Conservation (phyloP, 2,888 invertebrate species). For the Campopleginae sp. region DNA sequence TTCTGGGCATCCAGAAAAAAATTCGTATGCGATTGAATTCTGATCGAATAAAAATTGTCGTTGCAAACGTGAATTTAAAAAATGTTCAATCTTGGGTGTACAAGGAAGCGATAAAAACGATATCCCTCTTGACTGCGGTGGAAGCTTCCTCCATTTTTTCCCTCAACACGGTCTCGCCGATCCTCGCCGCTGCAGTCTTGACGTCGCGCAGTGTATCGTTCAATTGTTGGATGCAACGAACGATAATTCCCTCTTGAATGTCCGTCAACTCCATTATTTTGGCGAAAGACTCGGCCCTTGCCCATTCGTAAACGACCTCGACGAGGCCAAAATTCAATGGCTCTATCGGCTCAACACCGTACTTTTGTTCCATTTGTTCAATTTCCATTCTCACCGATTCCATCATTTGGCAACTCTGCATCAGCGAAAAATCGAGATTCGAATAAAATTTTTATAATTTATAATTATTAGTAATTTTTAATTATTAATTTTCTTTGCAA, state of each 20-base stretch:
- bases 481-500: not conserved
- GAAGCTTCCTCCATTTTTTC: constrained; percentile 98
- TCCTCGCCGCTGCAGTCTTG: constrained; percentile 95
- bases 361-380: constrained; percentile 87
- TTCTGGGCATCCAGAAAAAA: not conserved
- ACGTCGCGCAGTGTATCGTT: constrained; percentile 97
- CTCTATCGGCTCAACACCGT: constrained; percentile 86
- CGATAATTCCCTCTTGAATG: constrained; percentile 99
- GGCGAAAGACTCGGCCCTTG: constrained; percentile 94
- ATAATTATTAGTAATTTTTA: not conserved
- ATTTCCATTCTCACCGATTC: constrained; percentile 89
- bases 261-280: constrained; percentile 97
- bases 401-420: constrained; percentile 90
- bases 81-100: constrained; percentile 88
- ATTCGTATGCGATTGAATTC: not conserved
- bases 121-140: constrained; percentile 96
- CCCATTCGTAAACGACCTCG: constrained; percentile 98
- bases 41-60: not conserved
- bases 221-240: constrained; percentile 97
- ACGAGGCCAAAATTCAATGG: constrained; percentile 95
- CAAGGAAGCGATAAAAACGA: constrained; percentile 98
- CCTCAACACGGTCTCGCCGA: constrained; percentile 96
- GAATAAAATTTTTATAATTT: not conserved
- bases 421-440: not conserved
- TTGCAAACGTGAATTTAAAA: not conserved